phyloP scores from a whole-genome alignment of 2,113 vertebrate species.

The Coryphaenoides rupestris region DNA sequence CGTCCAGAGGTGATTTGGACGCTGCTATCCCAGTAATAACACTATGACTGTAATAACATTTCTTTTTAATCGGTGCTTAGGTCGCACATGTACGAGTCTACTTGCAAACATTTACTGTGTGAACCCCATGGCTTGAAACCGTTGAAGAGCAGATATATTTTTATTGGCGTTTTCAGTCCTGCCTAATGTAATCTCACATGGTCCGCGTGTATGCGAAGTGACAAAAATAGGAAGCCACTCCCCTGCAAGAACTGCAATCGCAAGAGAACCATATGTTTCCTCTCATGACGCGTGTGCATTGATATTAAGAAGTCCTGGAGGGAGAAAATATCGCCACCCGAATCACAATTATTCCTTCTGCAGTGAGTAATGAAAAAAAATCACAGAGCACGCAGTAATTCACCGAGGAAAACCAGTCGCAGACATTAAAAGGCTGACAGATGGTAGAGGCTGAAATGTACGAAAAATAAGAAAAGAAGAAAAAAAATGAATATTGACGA shows the following conservation, averaged over 20 bases:
- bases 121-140: no score
- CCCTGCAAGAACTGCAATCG: constrained; percentile 11
- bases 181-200: neutral
- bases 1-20: no score
- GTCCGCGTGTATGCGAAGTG: neutral
- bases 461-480: neutral
- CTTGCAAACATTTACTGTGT: no score
- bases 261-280: constrained; percentile 48
- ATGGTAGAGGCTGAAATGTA: constrained; percentile 32
- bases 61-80: no score
- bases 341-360: constrained; percentile 51
- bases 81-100: no score
- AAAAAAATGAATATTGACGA: constrained; percentile 30
- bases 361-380: constrained; percentile 33
- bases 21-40: no score
- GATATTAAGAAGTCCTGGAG: constrained; percentile 29
- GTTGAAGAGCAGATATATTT: no score
- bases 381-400: constrained; percentile 27
- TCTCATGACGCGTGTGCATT: constrained; percentile 51
- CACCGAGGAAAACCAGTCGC: constrained; percentile 30
- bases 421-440: constrained; percentile 42
- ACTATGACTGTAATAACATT: no score
- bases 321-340: constrained; percentile 40
- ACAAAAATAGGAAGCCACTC: no score
- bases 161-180: neutral